Base-by-base conservation (phyloP, 1,140 invertebrate species). In the Rhizoglyphus robini region DNA sequence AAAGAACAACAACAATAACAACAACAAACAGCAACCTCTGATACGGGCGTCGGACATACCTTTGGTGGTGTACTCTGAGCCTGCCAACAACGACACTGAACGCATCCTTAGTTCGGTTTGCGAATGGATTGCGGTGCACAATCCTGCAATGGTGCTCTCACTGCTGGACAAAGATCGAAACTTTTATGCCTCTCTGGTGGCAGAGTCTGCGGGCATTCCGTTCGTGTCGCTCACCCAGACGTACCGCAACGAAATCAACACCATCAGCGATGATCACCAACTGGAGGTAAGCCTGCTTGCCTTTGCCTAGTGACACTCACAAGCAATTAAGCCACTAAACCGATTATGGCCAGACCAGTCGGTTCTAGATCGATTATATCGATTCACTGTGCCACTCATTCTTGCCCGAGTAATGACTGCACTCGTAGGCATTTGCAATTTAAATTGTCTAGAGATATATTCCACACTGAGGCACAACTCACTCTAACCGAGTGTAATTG, bases 101-200 rank as follows among this genome's bases (percentile, higher is more conserved):
- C 51, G 67, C 5, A 18, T 68, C 34, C 32, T 68, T 20, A 29
- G 27, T 18, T 62, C 38, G 25, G 29, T 67, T 23, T 68, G 67
- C 49, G 64, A 68, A 25, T 34, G 54, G 11, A 34, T 68, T 31
- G 57, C 64, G 32, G 30, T 62, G 1, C 57, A 68, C 30, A 61
- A 63, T 32, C 67, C 67, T 4, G 23, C 60, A 0, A 5, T 68
- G 2, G 49, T 68, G n/a, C 20, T 68, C 2, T 61, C 63, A 3
- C 27, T 68, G 20, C 15, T 68, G 25, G 63, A 65, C n/a, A 15
- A 29, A 0, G 4, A 30, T 15, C 38, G 49, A 27, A 66, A 20
- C 3, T 65, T 61, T 59, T 68, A 66, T 32, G 23, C 54, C 1
- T 11, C 46, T 57, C 46, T 66, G 51, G 49, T 66, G 11, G 57